Percentiles rank a stretch among this genome's conserved stretches.
phyloP scores from a whole-genome alignment of 2,113 vertebrate genomes.

The Ariopsis seemanni region DNA sequence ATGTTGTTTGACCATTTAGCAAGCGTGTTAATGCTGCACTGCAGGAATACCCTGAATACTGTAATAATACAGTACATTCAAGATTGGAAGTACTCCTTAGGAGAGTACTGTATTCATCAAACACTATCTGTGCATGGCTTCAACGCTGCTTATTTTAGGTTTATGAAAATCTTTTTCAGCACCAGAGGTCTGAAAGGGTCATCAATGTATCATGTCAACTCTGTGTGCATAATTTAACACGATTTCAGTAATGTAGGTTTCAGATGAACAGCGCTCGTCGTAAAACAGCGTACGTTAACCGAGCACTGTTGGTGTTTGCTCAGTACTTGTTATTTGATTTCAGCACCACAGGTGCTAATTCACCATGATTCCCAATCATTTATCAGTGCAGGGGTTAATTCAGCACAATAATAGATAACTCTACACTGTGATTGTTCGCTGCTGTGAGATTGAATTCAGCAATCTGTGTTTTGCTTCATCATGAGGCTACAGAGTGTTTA shows the following conservation, averaged over 20 bases:
- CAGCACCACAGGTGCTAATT: background rate
- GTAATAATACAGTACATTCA: background rate
- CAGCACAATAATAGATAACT: background rate
- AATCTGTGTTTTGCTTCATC: background rate
- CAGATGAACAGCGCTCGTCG: background rate
- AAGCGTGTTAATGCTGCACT: background rate
- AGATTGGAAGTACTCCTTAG: background rate
- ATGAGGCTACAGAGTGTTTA: background rate
- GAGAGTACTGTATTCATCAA: background rate
- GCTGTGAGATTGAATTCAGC: background rate
- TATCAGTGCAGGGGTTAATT: background rate
- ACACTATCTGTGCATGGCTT: background rate
- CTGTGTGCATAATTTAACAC: background rate
- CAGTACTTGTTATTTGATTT: background rate
- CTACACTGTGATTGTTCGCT: background rate
- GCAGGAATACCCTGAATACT: background rate
- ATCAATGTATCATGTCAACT: background rate
- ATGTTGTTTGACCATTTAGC: background rate
- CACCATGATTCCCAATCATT: background rate
- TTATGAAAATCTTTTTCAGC: background rate
- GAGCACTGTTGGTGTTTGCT: background rate
- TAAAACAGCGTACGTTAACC: background rate
- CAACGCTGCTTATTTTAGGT: background rate
- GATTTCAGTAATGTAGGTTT: background rate
- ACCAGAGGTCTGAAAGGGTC: background rate